Evolutionary conservation across 2,888 invertebrate genomes (phyloP).

Genomic region (Drosophila multiciliata): DNA sequence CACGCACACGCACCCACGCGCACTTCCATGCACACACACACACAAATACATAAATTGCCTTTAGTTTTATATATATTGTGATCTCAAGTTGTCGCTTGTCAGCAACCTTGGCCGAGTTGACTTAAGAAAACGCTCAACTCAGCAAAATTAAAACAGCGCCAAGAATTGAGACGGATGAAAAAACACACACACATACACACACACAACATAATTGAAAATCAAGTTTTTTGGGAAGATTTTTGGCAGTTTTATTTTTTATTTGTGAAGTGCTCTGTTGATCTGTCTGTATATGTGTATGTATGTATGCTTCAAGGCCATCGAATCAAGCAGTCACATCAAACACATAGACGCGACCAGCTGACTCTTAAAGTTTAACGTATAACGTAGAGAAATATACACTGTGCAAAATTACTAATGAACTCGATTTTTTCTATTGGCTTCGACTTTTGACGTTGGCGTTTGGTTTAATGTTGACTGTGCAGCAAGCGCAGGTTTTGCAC

Average conservation of each 20-base stretch:
- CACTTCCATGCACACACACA: constrained; percentile 10
- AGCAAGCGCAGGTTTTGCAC: constrained; percentile 42
- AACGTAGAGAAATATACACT: not conserved
- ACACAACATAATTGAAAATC: constrained; percentile 39
- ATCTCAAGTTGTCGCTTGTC: constrained; percentile 58
- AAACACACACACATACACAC: not conserved
- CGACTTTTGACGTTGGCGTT: constrained; percentile 20
- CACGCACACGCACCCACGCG: not conserved
- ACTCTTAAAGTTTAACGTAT: not conserved
- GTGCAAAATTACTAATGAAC: not conserved
- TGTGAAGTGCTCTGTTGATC: constrained; percentile 2
- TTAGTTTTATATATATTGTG: constrained; percentile 54
- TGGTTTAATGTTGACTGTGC: constrained; percentile 13
- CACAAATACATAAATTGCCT: constrained; percentile 19
- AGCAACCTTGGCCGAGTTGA: constrained; percentile 72
- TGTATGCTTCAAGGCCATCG: constrained; percentile 1
- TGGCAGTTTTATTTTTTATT: constrained; percentile 31
- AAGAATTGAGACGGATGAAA: constrained; percentile 30
- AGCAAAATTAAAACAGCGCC: constrained; percentile 53
- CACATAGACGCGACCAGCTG: not conserved
- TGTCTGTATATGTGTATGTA: not conserved
- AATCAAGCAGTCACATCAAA: not conserved
- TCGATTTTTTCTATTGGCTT: not conserved
- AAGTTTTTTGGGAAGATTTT: constrained; percentile 52
- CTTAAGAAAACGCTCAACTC: constrained; percentile 50